Evolutionary conservation across 2,797 vertebrate species (phyloP), one percentile per base, ranked within the genome.

Genomic region (Rhabdomys pumilio): DNA sequence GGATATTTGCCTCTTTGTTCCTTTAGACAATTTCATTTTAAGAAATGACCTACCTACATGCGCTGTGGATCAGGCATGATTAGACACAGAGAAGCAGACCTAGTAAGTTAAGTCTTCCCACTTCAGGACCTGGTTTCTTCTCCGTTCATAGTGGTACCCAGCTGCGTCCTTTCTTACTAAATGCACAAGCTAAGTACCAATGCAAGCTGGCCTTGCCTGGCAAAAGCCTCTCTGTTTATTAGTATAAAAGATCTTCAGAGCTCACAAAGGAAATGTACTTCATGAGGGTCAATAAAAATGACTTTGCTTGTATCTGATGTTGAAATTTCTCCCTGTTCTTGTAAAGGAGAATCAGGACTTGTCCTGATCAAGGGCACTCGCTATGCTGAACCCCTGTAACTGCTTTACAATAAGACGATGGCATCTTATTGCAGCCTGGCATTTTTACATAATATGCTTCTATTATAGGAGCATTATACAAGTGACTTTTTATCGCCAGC

Each of bases 231-330:
- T 95, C 81, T 90, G 80, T 34, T 47, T 41, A 59, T 91, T 90
- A 98, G 89, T 90, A 73, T 96, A 90, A 97, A 94, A 95, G 95
- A 94, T 94, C 83, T 94, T 50, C 73, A 93, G 77, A 47, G 84
- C 89, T 97, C 90, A 97, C 84, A 96, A 97, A 96, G 96, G 97
- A 97, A 97, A 97, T 98, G 94, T 84, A 97, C 97, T 95, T 98
- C 94, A 96, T 63, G 83, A 96, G 94, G 92, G 96, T 82, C 96
- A 31, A 97, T 77, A 12, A 69, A 96, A 95, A 73, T 0, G 31
- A 69, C 44, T 7, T 20, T 59, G 19, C n/a, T 82, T 65, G 53
- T 97, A 91, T 86, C 59, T 47, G 53, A 34, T 82, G 94, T 89
- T 87, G 94, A 95, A 91, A 85, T 73, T 95, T 95, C 85, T 84